A percentile compares a stretch with the other conserved stretches of the same genome.
Conservation (phyloP, 1,140 invertebrate genomes). For the Teleogryllus occipitalis region DNA sequence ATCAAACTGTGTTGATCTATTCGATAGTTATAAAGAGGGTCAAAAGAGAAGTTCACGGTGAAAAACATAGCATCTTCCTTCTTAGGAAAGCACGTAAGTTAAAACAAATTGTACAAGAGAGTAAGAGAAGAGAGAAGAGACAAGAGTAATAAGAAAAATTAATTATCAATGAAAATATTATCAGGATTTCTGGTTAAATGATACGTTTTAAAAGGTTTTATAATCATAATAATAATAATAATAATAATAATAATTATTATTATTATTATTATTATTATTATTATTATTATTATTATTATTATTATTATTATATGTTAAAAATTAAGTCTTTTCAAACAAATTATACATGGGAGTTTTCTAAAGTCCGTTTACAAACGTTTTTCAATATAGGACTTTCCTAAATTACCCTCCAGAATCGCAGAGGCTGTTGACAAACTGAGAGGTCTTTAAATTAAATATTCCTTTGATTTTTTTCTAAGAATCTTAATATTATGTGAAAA, state of each 20-base stretch:
- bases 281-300: neutral
- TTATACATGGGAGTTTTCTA: too few relatives aligned
- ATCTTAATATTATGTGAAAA: too few relatives aligned
- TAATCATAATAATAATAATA: too few relatives aligned
- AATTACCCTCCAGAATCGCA: too few relatives aligned
- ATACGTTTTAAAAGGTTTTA: too few relatives aligned
- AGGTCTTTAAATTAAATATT: too few relatives aligned
- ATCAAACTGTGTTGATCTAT: neutral
- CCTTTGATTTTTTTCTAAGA: too few relatives aligned
- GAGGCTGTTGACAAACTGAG: too few relatives aligned
- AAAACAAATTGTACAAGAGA: neutral
- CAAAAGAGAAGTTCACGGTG: neutral
- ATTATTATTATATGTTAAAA: neutral
- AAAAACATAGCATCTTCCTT: neutral
- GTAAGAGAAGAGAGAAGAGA: too few relatives aligned
- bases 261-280: neutral
- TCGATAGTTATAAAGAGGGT: neutral
- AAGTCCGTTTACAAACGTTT: too few relatives aligned
- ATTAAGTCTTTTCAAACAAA: neutral
- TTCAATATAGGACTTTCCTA: too few relatives aligned
- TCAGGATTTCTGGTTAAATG: neutral
- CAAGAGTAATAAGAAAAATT: neutral
- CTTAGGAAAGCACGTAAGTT: neutral
- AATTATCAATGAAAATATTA: neutral
- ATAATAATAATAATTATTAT: neutral